Conservation (phyloP, 2,797 vertebrate genomes). For the Enteromius paludinosus region DNA sequence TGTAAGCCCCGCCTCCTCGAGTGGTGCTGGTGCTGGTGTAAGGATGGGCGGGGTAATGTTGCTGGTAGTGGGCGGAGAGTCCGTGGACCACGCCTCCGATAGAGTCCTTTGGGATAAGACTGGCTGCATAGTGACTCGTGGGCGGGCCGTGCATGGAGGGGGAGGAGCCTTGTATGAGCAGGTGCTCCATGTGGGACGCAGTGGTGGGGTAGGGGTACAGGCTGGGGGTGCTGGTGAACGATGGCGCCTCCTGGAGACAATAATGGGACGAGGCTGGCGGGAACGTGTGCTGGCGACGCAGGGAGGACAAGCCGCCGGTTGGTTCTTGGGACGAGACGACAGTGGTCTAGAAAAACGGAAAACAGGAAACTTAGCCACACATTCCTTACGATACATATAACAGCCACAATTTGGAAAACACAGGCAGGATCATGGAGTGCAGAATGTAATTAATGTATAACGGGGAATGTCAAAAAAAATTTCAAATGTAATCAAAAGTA, state of each 20-base stretch:
- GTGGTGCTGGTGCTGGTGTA: conserved; percentile 85
- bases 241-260: conserved; percentile 88
- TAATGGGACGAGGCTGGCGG: conserved; percentile 90
- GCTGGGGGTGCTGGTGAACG: conserved; percentile 82
- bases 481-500: neutral
- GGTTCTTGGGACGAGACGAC: conserved; percentile 90
- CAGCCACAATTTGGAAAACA: neutral
- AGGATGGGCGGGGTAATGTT: conserved; percentile 85
- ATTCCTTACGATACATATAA: neutral
- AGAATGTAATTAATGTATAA: neutral
- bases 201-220: conserved; percentile 92
- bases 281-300: conserved; percentile 90
- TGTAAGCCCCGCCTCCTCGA: conserved; percentile 82
- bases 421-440: neutral
- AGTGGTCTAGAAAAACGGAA: conserved; percentile 8
- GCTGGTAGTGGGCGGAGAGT: conserved; percentile 90
- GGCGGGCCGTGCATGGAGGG: conserved; percentile 81
- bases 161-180: conserved; percentile 74
- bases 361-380: neutral
- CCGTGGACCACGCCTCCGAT: conserved; percentile 85
- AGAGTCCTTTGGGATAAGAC: conserved; percentile 87
- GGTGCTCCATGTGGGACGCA: conserved; percentile 91
- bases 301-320: conserved; percentile 64
- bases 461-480: neutral
- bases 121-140: conserved; percentile 82